A percentile compares a stretch with the other conserved stretches of the same genome.
Conservation (phyloP, 2,113 vertebrate genomes). For the Petromus typicus region DNA sequence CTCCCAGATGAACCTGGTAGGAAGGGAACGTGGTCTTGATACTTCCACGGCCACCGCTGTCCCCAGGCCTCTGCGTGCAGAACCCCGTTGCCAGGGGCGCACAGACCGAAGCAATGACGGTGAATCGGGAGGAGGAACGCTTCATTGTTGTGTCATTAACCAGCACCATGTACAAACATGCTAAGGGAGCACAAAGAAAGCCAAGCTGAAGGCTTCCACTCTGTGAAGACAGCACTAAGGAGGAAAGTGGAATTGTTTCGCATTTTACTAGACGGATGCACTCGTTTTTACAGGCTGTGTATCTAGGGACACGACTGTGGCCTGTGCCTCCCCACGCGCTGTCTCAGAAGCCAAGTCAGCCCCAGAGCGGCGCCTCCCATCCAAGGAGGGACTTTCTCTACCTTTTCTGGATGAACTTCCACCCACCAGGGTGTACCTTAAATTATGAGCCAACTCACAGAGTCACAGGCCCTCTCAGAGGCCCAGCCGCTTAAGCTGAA, state of each 20-base stretch:
- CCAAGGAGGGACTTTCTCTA: not conserved
- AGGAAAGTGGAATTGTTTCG: not conserved
- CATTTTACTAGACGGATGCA: not conserved
- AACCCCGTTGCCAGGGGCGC: not conserved
- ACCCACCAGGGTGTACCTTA: not conserved
- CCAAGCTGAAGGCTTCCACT: not conserved
- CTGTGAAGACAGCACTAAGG: rapidly evolving
- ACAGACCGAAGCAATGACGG: not conserved
- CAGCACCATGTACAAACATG: not conserved
- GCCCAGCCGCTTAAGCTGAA: not conserved
- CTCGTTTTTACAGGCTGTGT: not conserved
- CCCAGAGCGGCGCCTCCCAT: not conserved
- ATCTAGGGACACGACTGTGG: not conserved
- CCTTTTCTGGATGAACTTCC: not conserved
- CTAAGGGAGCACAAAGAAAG: not conserved
- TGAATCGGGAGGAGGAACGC: not conserved
- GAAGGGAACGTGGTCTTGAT: not conserved
- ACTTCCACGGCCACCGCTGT: not conserved
- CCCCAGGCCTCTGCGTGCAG: not conserved
- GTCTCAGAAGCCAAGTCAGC: not conserved
- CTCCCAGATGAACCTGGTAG: not conserved
- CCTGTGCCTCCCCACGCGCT: not conserved
- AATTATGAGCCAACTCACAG: not conserved
- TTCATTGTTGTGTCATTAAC: not conserved
- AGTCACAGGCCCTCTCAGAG: not conserved